A percentile compares a stretch with the other conserved stretches of the same genome.
phyloP scores from a whole-genome alignment of 2,113 vertebrate genomes.

The Prietella phreatophila region DNA sequence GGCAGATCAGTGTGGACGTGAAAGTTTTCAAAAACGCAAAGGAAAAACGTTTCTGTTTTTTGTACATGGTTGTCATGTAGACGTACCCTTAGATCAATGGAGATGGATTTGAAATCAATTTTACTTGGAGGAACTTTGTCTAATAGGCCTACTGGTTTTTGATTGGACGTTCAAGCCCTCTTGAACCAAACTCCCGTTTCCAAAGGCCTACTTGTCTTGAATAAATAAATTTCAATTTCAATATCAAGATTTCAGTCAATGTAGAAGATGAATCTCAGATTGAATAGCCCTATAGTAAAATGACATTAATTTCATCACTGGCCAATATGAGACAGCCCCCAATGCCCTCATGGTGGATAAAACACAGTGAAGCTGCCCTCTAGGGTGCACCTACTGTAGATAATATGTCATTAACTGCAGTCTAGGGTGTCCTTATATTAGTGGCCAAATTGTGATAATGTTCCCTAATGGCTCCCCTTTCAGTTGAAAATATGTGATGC shows the following conservation, averaged over 20 bases:
- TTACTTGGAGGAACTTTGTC: neutral
- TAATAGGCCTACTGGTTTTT: neutral
- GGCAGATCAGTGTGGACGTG: no score
- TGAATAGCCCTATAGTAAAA: neutral
- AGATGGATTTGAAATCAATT: neutral
- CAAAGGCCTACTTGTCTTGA: neutral
- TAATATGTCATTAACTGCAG: neutral
- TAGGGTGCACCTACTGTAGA: neutral
- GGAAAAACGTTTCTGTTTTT: no score
- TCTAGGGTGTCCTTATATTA: neutral
- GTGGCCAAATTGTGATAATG: neutral
- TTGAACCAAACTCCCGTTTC: no score
- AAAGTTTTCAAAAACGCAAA: no score
- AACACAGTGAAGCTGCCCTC: neutral
- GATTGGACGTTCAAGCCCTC: no score
- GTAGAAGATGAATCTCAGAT: neutral
- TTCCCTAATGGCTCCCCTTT: no score
- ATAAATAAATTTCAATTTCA: neutral
- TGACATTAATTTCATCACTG: neutral
- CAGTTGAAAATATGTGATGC: neutral
- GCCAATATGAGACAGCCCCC: neutral
- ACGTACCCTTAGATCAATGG: no score
- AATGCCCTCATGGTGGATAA: neutral
- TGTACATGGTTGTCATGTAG: no score
- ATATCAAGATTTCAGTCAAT: neutral